Evolutionary conservation across 2,797 vertebrate species (phyloP), one percentile per base, ranked within the genome.

Genomic region (Monodelphis domestica): DNA sequence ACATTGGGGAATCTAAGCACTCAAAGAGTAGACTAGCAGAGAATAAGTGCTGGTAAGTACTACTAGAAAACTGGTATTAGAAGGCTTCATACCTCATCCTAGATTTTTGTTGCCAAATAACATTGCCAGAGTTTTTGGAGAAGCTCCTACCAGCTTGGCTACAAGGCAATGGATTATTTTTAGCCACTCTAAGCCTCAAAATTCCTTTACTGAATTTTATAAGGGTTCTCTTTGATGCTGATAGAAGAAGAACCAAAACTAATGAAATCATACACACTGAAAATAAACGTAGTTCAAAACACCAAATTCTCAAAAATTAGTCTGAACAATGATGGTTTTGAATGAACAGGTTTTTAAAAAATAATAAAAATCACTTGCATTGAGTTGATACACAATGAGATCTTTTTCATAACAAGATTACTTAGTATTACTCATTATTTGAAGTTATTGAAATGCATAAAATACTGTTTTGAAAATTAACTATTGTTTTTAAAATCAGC

Each of bases 391-490:
- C 2, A 45, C 33, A 50, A 78, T 84, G 91, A 38, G 24, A 50
- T 93, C 88, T 63, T 90, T 63, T 87, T 15, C 78, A 33, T 50
- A 84, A 3, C 38, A 84, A 84, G 21, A 84, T 84, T 84, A 84
- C 17, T 78, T 45, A 38, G 7, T 78, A 24, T 38, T 38, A 24
- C 2, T 93, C 53, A 29, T 12, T 63, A 93, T 51, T 94, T 90
- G 28, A 38, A 53, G 12, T 57, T 59, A 91, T 30, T 92, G 63
- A 91, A 87, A 38, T 70, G 52, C 88, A 90, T 57, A 59, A 28
- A 84, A 91, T 88, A 33, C 3, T 88, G 21, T 63, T 92, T 89
- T 53, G 56, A 54, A 92, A 50, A 89, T 56, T 38, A 89, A 87
- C 53, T 56, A 5, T 50, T 90, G 3, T n/a, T 89, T 24, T 55